Percentiles rank a stretch among this genome's conserved stretches.
phyloP scores from a whole-genome alignment of 2,888 invertebrate species.

The Chalcis sispes region DNA sequence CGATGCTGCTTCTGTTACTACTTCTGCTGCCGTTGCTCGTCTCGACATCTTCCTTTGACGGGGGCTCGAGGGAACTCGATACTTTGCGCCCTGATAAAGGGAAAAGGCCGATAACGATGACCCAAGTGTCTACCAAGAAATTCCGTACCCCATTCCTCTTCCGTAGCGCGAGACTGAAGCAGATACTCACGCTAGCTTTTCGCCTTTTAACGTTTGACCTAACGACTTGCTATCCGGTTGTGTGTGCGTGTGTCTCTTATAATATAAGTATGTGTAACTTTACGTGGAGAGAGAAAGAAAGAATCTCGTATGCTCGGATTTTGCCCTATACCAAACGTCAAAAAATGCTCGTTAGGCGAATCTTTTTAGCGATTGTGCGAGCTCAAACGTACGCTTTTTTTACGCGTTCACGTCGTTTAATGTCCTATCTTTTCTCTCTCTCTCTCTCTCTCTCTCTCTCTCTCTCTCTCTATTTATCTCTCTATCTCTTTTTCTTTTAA shows the following conservation, averaged over 20 bases:
- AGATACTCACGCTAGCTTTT: slow-evolving; percentile 23
- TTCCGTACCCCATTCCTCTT: slow-evolving; percentile 32
- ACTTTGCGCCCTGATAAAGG: slow-evolving; percentile 46
- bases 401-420: slow-evolving; percentile 3
- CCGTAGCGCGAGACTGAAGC: not conserved
- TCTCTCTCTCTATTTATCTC: not conserved
- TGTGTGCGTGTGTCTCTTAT: too few relatives aligned
- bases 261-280: too few relatives aligned
- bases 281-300: not conserved
- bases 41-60: slow-evolving; percentile 21
- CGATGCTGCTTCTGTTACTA: too few relatives aligned
- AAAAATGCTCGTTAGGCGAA: slow-evolving; percentile 1
- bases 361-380: not conserved
- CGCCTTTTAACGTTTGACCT: not conserved
- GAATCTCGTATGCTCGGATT: not conserved
- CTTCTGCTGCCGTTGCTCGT: too few relatives aligned
- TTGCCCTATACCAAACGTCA: slow-evolving; percentile 1
- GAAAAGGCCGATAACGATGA: slow-evolving; percentile 57
- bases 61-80: slow-evolving; percentile 30
- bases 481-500: not conserved
- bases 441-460: not conserved
- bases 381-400: slow-evolving; percentile 13
- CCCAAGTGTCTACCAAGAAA: slow-evolving; percentile 58
- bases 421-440: too few relatives aligned
- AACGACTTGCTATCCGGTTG: not conserved